Conservation (phyloP, 2,797 vertebrate species). For the Pseudochaenichthys georgianus region DNA sequence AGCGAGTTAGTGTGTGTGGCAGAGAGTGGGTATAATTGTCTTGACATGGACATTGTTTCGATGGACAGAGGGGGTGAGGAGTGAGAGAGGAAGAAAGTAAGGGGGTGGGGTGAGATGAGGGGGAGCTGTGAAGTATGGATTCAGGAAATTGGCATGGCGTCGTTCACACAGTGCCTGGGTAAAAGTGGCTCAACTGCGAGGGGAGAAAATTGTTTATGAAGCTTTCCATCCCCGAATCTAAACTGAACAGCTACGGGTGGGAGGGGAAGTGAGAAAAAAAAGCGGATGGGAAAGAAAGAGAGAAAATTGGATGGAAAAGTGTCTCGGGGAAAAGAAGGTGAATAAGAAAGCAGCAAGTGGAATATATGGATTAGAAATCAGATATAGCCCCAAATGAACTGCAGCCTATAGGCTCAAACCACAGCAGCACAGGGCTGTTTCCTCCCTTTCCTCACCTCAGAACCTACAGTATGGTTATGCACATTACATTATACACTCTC, state of each 20-base stretch:
- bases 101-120: conserved; percentile 10
- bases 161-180: conserved; percentile 81
- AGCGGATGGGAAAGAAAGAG: conserved; percentile 70
- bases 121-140: conserved; percentile 83
- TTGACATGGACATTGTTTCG: conserved; percentile 85
- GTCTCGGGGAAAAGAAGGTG: conserved; percentile 73
- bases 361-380: conserved; percentile 83
- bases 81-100: conserved; percentile 65
- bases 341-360: conserved; percentile 76
- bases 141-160: conserved; percentile 86
- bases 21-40: conserved; percentile 83
- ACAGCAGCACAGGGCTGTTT: conserved; percentile 44
- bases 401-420: conserved; percentile 53
- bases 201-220: conserved; percentile 88
- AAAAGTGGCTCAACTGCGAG: conserved; percentile 83
- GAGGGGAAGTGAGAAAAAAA: conserved; percentile 41
- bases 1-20: conserved; percentile 79
- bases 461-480: conserved; percentile 66
- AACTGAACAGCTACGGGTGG: conserved; percentile 76
- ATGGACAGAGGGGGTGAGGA: conserved; percentile 78
- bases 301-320: conserved; percentile 82
- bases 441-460: conserved; percentile 61
- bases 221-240: conserved; percentile 84
- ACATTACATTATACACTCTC: conserved; percentile 77
- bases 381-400: conserved; percentile 72